phyloP scores from a whole-genome alignment of 2,113 vertebrate species.

The Toxotes chatareus region DNA sequence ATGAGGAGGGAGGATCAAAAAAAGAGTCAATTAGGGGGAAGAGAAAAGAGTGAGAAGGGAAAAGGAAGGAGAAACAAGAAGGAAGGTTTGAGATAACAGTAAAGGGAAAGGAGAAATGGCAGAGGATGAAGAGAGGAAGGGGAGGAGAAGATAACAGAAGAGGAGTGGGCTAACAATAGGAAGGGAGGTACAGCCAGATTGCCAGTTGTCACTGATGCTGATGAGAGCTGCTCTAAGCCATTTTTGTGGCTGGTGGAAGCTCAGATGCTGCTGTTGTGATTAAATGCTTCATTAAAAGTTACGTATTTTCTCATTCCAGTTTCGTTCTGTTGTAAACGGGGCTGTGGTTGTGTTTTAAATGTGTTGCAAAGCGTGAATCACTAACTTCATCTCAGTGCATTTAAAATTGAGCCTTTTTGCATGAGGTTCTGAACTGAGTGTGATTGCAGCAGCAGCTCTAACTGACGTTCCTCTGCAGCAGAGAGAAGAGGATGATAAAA shows the following conservation, averaged over 20 bases:
- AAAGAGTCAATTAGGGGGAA: not conserved
- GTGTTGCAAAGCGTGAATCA: no score
- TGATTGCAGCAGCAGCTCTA: not conserved
- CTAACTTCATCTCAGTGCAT: no score
- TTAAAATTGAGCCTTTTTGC: not conserved
- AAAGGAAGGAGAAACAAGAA: not conserved
- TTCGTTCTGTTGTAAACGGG: no score
- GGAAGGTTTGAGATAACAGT: conserved; percentile 8
- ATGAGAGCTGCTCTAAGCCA: no score
- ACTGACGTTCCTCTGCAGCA: not conserved
- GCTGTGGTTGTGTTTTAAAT: no score
- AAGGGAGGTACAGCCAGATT: conserved; percentile 30
- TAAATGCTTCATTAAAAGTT: no score
- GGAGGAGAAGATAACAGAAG: not conserved
- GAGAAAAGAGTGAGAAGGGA: not conserved
- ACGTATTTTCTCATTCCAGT: no score
- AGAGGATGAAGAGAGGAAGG: conserved; percentile 3
- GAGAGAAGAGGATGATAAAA: conserved; percentile 22
- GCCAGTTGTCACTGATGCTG: not conserved
- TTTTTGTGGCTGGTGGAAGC: no score
- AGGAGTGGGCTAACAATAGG: conserved; percentile 17
- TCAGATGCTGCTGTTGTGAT: no score
- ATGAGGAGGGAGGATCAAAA: not conserved
- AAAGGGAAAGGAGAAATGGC: not conserved
- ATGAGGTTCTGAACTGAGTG: not conserved